phyloP scores from a whole-genome alignment of 2,113 vertebrate species.

The Regulus satrapa region DNA sequence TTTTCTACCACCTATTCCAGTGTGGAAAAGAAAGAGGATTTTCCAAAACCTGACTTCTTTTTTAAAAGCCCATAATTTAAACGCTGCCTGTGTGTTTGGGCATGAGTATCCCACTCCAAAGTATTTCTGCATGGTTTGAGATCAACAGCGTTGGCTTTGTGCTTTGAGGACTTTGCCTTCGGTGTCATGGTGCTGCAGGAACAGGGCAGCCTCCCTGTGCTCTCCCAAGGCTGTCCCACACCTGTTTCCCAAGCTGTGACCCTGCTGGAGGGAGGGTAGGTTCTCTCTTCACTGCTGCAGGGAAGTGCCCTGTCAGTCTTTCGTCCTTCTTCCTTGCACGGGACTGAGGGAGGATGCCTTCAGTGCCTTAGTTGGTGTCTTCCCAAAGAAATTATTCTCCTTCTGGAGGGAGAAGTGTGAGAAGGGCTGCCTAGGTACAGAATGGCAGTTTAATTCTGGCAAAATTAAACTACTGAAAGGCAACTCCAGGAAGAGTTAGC shows the following conservation, averaged over 20 bases:
- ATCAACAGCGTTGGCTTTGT: rapidly evolving
- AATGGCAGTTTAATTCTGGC: neutral
- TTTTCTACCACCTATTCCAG: neutral
- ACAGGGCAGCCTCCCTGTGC: neutral
- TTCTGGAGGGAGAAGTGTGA: neutral
- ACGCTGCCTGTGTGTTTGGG: neutral
- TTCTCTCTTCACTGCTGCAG: neutral
- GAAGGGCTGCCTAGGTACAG: neutral
- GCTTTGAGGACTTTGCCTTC: neutral
- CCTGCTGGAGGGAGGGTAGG: rapidly evolving
- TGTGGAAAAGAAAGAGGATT: neutral
- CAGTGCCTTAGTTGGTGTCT: neutral
- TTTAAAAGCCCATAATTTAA: neutral
- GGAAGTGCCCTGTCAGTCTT: neutral
- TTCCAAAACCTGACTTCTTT: neutral
- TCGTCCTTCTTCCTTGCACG: neutral
- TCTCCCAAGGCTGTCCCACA: neutral
- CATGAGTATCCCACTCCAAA: neutral
- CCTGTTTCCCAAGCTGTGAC: neutral
- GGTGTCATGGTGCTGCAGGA: neutral
- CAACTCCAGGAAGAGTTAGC: neutral
- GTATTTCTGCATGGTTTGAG: neutral
- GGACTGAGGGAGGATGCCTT: neutral
- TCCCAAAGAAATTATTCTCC: neutral
- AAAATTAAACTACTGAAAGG: neutral